These are phyloP conservation scores for Euschistus heros DNA, from an alignment of 1,140 invertebrate species.

Conservation along the genomic window DNA sequence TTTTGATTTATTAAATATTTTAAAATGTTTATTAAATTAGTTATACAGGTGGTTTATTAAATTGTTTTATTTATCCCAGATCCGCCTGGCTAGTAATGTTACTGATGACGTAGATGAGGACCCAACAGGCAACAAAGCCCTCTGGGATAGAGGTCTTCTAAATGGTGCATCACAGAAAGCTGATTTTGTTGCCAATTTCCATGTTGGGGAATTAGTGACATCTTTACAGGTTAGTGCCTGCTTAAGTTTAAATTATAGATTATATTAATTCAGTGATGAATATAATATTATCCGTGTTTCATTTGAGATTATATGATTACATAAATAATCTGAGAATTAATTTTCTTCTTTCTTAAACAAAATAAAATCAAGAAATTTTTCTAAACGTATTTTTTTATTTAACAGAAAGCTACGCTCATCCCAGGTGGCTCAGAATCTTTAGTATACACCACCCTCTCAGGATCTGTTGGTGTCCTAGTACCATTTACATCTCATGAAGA, in stretches of 20 bases:
- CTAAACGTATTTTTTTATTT: constrained; percentile 7
- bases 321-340: neutral
- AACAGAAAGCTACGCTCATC: constrained; percentile 89
- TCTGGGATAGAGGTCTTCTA: constrained; percentile 94
- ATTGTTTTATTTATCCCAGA: constrained; percentile 35
- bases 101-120: constrained; percentile 98
- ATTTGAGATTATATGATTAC: constrained; percentile 5
- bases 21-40: neutral
- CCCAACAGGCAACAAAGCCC: constrained; percentile 93
- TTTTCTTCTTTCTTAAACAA: neutral
- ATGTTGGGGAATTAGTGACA: constrained; percentile 89
- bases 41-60: neutral
- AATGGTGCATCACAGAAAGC: constrained; percentile 97
- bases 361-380: no score
- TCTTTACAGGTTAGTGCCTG: constrained; percentile 48
- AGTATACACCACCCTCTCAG: constrained; percentile 91
- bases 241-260: no score
- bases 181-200: constrained; percentile 83
- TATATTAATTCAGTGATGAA: no score
- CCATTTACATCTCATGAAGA: constrained; percentile 98
- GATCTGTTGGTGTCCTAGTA: constrained; percentile 89
- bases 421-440: constrained; percentile 93
- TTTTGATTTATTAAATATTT: no score
- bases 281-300: neutral
- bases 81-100: constrained; percentile 76